Conservation (phyloP, 2,888 invertebrate genomes). For the Stictocephala bisonia region DNA sequence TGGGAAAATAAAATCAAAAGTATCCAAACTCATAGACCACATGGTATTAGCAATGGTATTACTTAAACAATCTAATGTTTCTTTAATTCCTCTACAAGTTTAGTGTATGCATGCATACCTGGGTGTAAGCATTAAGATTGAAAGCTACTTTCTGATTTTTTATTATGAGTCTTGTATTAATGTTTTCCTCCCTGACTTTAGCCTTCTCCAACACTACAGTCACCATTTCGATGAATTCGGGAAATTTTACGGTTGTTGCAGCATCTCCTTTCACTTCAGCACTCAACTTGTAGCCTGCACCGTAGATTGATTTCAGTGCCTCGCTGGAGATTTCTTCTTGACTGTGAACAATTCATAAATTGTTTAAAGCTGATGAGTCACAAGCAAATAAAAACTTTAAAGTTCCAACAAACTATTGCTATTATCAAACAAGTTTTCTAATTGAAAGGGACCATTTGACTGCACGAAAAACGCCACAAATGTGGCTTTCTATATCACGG, state of each 20-base stretch:
- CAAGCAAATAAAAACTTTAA: no score
- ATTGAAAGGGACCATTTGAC: no score
- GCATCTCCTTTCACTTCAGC: slow-evolving; percentile 33
- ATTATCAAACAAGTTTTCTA: no score
- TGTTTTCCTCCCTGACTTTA: slow-evolving; percentile 71
- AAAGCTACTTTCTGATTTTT: slow-evolving; percentile 79
- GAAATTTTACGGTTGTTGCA: slow-evolving; percentile 64
- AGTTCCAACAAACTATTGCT: no score
- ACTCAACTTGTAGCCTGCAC: slow-evolving; percentile 66
- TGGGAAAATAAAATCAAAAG: no score
- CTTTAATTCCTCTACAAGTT: no score
- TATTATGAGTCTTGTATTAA: slow-evolving; percentile 71
- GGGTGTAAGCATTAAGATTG: slow-evolving; percentile 76
- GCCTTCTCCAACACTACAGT: slow-evolving; percentile 77
- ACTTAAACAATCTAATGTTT: no score
- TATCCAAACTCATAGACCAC: no score
- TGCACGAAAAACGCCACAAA: no score
- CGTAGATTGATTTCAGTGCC: slow-evolving; percentile 80
- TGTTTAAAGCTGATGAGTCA: background rate
- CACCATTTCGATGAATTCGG: slow-evolving; percentile 79
- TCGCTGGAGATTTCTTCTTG: slow-evolving; percentile 82
- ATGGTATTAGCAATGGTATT: no score
- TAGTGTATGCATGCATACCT: slow-evolving; percentile 72
- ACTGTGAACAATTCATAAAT: slow-evolving; percentile 59
- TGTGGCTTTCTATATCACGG: no score